These are phyloP conservation scores for Acanthosepion lycidas DNA, from an alignment of 2,888 invertebrate species.

Conservation along the genomic window DNA sequence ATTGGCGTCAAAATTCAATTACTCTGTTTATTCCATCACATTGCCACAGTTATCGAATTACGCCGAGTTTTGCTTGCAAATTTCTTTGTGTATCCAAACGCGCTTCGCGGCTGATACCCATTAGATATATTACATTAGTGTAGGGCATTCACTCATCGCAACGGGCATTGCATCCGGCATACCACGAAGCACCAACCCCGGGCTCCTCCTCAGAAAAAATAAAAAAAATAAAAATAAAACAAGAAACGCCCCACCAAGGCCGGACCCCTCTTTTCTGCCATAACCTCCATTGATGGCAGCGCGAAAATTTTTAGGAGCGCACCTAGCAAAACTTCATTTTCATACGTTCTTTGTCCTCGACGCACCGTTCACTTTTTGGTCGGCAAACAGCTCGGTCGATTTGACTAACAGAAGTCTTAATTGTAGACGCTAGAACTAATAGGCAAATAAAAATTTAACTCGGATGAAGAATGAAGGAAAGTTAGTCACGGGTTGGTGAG, in stretches of 20 bases:
- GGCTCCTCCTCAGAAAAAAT: neutral
- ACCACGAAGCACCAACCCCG: neutral
- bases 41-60: conserved; percentile 52
- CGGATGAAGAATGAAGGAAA: neutral
- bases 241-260: neutral
- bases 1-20: conserved; percentile 53
- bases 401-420: neutral
- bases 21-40: conserved; percentile 55
- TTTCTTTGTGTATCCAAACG: conserved; percentile 53
- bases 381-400: neutral
- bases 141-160: conserved; percentile 33
- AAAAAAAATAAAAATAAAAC: neutral
- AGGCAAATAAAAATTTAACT: neutral
- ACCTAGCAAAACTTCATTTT: neutral
- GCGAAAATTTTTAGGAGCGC: neutral
- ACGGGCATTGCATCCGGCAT: neutral
- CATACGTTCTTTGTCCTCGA: neutral
- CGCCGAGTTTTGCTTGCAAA: conserved; percentile 52
- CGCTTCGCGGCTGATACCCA: conserved; percentile 42
- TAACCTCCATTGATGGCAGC: neutral
- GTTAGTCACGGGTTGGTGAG: neutral
- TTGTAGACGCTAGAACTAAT: neutral
- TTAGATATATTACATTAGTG: conserved; percentile 43
- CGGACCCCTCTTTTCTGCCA: neutral
- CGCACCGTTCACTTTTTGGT: neutral